Conservation (phyloP, 2,888 invertebrate genomes). For the Thelaira solivaga region DNA sequence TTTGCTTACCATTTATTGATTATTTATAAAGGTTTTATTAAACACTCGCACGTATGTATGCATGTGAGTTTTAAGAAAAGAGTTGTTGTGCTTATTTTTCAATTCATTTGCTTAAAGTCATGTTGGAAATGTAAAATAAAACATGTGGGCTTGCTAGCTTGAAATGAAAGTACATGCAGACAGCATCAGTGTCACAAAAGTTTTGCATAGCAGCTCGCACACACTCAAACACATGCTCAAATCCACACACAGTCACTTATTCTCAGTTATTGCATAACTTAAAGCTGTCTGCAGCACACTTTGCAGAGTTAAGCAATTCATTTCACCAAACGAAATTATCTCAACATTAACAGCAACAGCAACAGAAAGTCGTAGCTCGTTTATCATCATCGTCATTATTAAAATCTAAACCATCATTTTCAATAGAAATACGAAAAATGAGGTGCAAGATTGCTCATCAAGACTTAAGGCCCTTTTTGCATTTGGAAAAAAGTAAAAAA, state of each 20-base stretch:
- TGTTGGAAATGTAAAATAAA: constrained; percentile 3
- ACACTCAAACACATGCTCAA: background rate
- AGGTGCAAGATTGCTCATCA: too few species aligned
- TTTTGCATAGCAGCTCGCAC: constrained; percentile 5
- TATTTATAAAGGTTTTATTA: background rate
- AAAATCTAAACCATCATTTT: background rate
- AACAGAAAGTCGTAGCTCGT: too few species aligned
- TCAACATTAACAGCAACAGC: constrained; percentile 20
- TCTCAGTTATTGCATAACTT: too few species aligned
- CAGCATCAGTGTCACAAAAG: constrained; percentile 17
- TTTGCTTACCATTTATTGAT: background rate
- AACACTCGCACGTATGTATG: background rate
- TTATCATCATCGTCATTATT: constrained; percentile 20
- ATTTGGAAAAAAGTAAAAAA: too few species aligned
- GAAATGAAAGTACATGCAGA: constrained; percentile 20
- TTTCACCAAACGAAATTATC: constrained; percentile 17
- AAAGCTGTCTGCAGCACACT: background rate
- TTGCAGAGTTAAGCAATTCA: background rate
- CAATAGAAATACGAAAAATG: too few species aligned
- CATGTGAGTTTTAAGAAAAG: background rate
- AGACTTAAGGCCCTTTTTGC: too few species aligned
- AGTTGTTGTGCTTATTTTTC: background rate
- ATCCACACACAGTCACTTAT: background rate
- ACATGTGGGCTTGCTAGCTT: constrained; percentile 16
- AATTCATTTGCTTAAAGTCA: background rate